These are phyloP conservation scores for Napeogenes inachia DNA, from an alignment of 2,888 invertebrate species.

Conservation along the genomic window DNA sequence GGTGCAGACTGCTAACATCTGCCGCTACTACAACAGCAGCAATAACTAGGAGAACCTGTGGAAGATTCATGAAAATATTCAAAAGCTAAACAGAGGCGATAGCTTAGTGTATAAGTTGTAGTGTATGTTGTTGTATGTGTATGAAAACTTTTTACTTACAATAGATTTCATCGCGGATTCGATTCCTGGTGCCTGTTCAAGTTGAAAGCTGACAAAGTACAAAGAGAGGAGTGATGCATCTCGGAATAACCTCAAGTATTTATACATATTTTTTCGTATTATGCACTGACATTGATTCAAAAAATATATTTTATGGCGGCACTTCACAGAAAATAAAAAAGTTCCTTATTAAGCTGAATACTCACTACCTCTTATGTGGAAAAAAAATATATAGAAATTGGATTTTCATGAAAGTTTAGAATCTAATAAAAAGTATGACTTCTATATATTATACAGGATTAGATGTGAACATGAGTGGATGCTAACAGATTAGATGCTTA, in stretches of 20 bases:
- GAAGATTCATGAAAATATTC: not conserved
- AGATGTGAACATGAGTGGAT: not conserved
- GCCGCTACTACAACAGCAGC: constrained; percentile 42
- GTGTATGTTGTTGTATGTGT: no score
- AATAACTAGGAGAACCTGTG: constrained; percentile 25
- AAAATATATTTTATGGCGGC: constrained; percentile 61
- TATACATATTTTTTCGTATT: constrained; percentile 70
- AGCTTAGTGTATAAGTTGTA: not conserved
- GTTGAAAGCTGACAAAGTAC: constrained; percentile 45
- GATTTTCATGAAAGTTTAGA: not conserved
- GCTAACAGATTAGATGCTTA: no score
- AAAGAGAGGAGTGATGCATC: constrained; percentile 67
- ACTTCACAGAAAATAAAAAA: constrained; percentile 51
- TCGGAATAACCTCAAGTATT: constrained; percentile 66
- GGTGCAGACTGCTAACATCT: constrained; percentile 58
- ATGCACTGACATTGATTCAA: constrained; percentile 50
- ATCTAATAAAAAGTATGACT: not conserved
- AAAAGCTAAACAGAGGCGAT: no score
- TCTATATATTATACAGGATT: not conserved
- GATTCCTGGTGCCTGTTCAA: constrained; percentile 42
- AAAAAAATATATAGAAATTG: not conserved
- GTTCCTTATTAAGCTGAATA: constrained; percentile 4
- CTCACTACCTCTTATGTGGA: not conserved
- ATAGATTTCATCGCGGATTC: constrained; percentile 61
- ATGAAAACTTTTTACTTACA: constrained; percentile 52